phyloP scores from a whole-genome alignment of 1,140 invertebrate species.

The Cheumatopsyche charites region DNA sequence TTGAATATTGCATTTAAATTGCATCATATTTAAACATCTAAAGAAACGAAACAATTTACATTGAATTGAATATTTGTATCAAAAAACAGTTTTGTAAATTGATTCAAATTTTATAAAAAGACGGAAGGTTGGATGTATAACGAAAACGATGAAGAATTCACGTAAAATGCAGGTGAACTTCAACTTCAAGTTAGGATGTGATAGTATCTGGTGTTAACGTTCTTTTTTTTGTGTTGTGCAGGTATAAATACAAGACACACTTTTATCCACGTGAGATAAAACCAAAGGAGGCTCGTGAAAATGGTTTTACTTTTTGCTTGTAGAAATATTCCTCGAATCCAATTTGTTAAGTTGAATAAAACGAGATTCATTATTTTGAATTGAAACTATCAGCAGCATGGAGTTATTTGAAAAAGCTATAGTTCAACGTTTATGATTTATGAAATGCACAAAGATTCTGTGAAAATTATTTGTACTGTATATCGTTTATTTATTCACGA shows the following conservation, averaged over 20 bases:
- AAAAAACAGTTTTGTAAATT: no score
- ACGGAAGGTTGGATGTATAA: no score
- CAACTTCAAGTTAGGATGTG: constrained; percentile 2
- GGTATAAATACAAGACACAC: constrained; percentile 26
- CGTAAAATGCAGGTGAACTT: neutral
- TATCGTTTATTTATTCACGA: no score
- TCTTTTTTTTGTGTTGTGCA: constrained; percentile 18
- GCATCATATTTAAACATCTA: no score
- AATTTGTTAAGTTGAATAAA: neutral
- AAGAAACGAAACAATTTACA: no score
- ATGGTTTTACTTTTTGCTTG: neutral
- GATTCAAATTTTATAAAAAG: no score
- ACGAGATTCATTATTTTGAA: neutral
- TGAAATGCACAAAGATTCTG: no score
- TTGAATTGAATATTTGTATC: no score
- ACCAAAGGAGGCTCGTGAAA: constrained; percentile 9
- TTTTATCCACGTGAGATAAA: neutral
- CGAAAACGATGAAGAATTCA: neutral
- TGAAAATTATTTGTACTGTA: no score
- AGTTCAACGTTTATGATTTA: neutral
- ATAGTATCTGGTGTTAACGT: constrained; percentile 4
- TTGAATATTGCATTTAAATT: no score
- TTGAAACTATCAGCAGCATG: neutral
- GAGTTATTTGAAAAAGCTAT: neutral
- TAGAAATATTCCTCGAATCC: neutral